Evolutionary conservation across 2,888 invertebrate species (phyloP), one percentile per base, ranked within the genome.

Genomic region (Eupithecia centaureata): DNA sequence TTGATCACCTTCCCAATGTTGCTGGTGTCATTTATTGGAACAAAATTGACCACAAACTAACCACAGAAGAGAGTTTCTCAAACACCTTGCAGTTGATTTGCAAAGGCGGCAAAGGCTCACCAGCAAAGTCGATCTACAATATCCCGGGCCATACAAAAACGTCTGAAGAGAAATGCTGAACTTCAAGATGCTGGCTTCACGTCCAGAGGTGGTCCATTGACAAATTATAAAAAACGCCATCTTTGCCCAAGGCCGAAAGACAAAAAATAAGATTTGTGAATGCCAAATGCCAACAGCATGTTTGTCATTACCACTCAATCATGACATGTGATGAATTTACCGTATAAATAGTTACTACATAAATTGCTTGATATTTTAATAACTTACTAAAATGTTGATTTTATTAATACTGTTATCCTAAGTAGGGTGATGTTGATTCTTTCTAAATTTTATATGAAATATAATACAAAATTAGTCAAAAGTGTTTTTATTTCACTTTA

Each of bases 1-100:
- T 54, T 51, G 7, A 51, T 54, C 28, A 54, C 54, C 15, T 54
- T 54, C 27, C 27, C 22, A 27, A 15, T 54, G 54, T 28, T 54
- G 25, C 27, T 27, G 1, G 54, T 54, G 32, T 32, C 32, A 32
- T 32, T 32, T 32, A 32, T 32, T 5, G n/a, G n/a, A n/a, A n/a
- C n/a, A n/a, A n/a, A n/a, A n/a, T n/a, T n/a, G n/a, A n/a, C n/a
- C n/a, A n/a, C 5, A 32, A 32, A 32, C 32, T 10, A 5, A 30
- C 30, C 35, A 35, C 35, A 35, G 35, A 35, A 35, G 35, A 35
- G 35, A 12, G 35, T 35, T 35, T 35, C 35, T 35, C 15, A 35
- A 35, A 35, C 13, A 35, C 8, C 35, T 35, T 5, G 35, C 35
- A 35, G 35, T 35, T 35, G 35, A 35, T 35, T 35, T 35, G 35